Conservation (phyloP, 2,797 vertebrate genomes). For the Molossus alvarezi region DNA sequence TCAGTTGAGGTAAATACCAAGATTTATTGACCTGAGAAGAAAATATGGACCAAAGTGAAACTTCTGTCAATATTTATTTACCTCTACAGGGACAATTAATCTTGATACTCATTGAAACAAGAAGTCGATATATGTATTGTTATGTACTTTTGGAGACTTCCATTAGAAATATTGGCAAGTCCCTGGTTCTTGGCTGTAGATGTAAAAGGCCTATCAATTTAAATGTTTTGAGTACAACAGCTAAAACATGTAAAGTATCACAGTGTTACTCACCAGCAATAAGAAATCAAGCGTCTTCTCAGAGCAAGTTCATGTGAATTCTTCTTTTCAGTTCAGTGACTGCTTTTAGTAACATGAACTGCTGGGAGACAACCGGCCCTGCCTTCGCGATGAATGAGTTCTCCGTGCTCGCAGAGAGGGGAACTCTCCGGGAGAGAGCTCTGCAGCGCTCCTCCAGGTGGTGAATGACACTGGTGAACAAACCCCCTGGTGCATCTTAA, state of each 20-base stretch:
- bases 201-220: constrained; percentile 82
- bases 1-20: constrained; percentile 88
- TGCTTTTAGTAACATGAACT: constrained; percentile 63
- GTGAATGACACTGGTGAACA: not conserved
- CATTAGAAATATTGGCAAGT: constrained; percentile 87
- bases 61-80: constrained; percentile 89
- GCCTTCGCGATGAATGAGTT: constrained; percentile 26
- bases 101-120: constrained; percentile 86
- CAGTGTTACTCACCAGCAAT: constrained; percentile 65
- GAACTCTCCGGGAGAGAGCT: not conserved
- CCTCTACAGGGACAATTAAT: constrained; percentile 89
- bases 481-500: not conserved
- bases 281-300: constrained; percentile 51
- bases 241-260: constrained; percentile 80
- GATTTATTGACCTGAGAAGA: constrained; percentile 87
- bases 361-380: not conserved
- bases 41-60: constrained; percentile 90
- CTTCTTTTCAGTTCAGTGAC: constrained; percentile 53
- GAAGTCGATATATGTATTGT: constrained; percentile 88
- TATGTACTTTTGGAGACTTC: constrained; percentile 84
- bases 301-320: constrained; percentile 48
- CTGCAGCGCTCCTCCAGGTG: not conserved
- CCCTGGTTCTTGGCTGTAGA: constrained; percentile 69
- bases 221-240: constrained; percentile 74
- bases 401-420: not conserved